Evolutionary conservation across 2,888 invertebrate genomes (phyloP).

Genomic region (Drosophila lacicola): DNA sequence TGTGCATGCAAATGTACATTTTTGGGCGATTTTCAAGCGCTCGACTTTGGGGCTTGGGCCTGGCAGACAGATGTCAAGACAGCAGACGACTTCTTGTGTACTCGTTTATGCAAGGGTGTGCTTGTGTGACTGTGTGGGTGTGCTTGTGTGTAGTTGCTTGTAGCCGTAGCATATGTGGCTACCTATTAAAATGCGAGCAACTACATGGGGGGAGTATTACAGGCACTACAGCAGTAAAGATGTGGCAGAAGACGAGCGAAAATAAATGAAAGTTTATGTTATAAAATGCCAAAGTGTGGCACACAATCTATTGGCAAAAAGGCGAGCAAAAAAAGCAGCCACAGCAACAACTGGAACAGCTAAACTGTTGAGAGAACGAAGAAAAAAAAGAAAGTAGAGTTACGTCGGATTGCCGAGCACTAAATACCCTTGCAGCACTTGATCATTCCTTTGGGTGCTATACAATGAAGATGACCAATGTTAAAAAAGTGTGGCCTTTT

Average conservation of each 20-base stretch:
- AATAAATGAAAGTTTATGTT: constrained; percentile 82
- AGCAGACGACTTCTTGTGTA: constrained; percentile 57
- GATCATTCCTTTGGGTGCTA: neutral
- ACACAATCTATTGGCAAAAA: constrained; percentile 69
- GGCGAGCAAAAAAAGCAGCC: constrained; percentile 17
- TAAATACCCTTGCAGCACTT: constrained; percentile 5
- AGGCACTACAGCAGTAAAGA: constrained; percentile 52
- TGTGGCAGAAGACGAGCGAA: constrained; percentile 62
- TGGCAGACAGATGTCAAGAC: constrained; percentile 77
- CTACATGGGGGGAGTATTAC: constrained; percentile 65
- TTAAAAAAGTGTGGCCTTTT: no score
- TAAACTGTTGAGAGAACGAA: constrained; percentile 8
- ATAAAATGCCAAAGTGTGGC: constrained; percentile 81
- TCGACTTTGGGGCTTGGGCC: constrained; percentile 6
- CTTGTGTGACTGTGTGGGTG: constrained; percentile 14
- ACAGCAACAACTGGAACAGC: constrained; percentile 23
- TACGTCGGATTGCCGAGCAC: neutral
- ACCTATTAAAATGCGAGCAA: constrained; percentile 43
- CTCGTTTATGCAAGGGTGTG: constrained; percentile 21
- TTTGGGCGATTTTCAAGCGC: constrained; percentile 56
- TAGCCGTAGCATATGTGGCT: constrained; percentile 59
- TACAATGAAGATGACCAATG: no score
- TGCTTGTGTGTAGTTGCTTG: constrained; percentile 29
- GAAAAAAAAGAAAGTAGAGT: constrained; percentile 2
- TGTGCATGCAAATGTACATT: constrained; percentile 79